phyloP scores from a whole-genome alignment of 1,140 invertebrate genomes.

The Diachasmimorpha longicaudata region DNA sequence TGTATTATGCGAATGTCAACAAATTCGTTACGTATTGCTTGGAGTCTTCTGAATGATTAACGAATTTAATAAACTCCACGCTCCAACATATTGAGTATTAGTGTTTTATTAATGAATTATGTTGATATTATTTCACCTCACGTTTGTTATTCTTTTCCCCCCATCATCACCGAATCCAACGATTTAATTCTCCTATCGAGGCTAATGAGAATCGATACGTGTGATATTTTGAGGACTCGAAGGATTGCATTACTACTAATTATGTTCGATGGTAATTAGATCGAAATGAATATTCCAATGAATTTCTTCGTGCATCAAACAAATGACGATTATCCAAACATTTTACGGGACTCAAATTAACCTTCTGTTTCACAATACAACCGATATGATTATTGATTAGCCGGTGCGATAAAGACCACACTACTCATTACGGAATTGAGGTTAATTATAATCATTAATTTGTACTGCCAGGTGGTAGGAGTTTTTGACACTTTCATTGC shows the following conservation, averaged over 20 bases:
- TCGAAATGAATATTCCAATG: not conserved
- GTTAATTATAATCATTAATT: not conserved
- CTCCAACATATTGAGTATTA: not conserved
- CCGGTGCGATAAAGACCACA: not conserved
- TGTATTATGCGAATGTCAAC: slow-evolving; percentile 51
- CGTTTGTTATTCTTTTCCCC: no score
- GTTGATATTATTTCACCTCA: not conserved
- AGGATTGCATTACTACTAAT: not conserved
- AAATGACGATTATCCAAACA: not conserved
- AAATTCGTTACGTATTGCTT: slow-evolving; percentile 35
- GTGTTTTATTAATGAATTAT: not conserved
- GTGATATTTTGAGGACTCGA: not conserved
- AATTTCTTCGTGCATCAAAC: not conserved
- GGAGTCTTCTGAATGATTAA: slow-evolving; percentile 16
- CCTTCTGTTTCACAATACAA: not conserved
- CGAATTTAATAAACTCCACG: slow-evolving; percentile 7
- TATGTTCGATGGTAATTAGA: not conserved
- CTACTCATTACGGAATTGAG: not conserved
- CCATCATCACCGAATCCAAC: not conserved
- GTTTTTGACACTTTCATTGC: not conserved
- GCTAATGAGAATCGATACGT: not conserved
- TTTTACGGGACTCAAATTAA: not conserved
- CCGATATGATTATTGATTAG: not conserved
- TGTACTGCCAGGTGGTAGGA: not conserved
- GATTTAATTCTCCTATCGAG: not conserved